Evolutionary conservation across 2,113 vertebrate species (phyloP), one percentile per base, ranked within the genome.

Genomic region (Cryptoleucopteryx plumbea): DNA sequence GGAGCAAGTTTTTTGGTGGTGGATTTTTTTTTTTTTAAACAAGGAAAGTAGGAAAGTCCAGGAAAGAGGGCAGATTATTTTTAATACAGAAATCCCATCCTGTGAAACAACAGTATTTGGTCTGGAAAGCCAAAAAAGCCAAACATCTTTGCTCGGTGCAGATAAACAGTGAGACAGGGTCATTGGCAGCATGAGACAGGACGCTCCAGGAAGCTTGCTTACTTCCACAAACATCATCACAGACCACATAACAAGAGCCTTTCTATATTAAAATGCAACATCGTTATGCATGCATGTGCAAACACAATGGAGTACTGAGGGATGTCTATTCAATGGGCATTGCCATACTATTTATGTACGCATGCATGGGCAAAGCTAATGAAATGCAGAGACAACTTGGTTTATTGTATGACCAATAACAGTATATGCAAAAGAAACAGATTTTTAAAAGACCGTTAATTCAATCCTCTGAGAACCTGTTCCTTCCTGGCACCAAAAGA

Each of bases 201-300:
- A 63, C 0, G 0, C 86, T 72, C 17, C 22, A 56, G 83, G 56
- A 87, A 91, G 53, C 58, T 82, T 66, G 45, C 58, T 68, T 75
- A 66, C 86, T 94, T 87, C 65, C 56, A 88, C 40, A 72, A 86
- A 56, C 70, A 82, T 62, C 83, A 79, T 45, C 91, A 79, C 47
- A 84, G 72, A 59, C 40, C 36, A 81, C 73, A 34, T 47, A 90
- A 92, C 50, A 79, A 80, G 91, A 86, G 86, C 45, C 56, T 87
- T 88, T 87, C 53, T 84, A 79, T 79, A 85, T 93, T 70, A 96
- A 95, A 95, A 91, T 65, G 71, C 82, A 94, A 80, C 83, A 82
- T 50, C 70, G 50, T 95, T 82, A 95, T 91, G 97, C 95, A 77
- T 97, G 94, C 93, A 94, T 96, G 95, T 94, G 94, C 94, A 97